phyloP scores from a whole-genome alignment of 2,113 vertebrate species.

The Grus americana region DNA sequence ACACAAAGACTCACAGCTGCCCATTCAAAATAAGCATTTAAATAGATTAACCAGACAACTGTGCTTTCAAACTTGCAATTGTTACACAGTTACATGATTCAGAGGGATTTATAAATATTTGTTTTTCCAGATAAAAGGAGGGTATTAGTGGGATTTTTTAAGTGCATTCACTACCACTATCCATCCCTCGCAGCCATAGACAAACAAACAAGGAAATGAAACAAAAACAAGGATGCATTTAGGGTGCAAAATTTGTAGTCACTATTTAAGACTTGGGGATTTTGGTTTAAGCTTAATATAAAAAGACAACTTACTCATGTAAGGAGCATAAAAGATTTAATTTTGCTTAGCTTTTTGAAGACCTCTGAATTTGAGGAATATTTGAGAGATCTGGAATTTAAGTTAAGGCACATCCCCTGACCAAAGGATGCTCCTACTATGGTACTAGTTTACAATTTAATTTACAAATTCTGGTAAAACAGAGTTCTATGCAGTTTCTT shows the following conservation, averaged over 20 bases:
- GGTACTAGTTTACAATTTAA: background rate
- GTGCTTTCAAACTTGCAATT: background rate
- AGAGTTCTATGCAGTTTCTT: background rate
- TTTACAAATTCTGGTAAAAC: background rate
- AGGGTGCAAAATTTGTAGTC: background rate
- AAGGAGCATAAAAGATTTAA: background rate
- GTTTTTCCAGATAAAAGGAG: slow-evolving; percentile 27
- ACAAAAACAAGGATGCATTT: background rate
- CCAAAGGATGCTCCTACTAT: background rate
- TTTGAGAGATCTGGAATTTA: background rate
- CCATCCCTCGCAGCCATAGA: background rate
- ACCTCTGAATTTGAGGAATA: background rate
- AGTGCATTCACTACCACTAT: background rate
- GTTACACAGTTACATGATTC: background rate
- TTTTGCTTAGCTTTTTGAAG: slow-evolving; percentile 1
- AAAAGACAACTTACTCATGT: background rate
- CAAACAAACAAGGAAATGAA: slow-evolving; percentile 7
- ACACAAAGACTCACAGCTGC: slow-evolving; percentile 25
- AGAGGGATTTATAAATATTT: slow-evolving; percentile 45
- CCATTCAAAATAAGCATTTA: slow-evolving; percentile 47
- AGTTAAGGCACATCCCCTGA: background rate
- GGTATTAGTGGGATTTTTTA: background rate
- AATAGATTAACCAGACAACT: slow-evolving; percentile 42
- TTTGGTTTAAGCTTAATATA: background rate
- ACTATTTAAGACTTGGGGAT: background rate